Percentiles rank a stretch among this genome's conserved stretches.
These are phyloP conservation scores for Columba janthina DNA, from an alignment of 2,113 vertebrate species.

Conservation along the genomic window DNA sequence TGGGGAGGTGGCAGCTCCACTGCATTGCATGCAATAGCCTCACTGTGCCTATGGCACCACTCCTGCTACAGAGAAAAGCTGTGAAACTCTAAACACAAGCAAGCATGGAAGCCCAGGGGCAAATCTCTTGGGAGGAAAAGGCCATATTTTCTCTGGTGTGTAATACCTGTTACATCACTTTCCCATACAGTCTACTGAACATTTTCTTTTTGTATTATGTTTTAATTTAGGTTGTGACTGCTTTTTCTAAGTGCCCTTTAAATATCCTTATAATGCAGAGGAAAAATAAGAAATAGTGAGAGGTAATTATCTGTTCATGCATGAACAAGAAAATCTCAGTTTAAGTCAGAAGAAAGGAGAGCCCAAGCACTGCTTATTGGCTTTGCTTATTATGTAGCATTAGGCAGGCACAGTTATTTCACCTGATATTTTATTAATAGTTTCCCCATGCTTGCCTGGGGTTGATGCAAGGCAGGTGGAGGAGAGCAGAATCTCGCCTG, in stretches of 20 bases:
- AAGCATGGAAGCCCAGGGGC: background rate
- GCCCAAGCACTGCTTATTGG: background rate
- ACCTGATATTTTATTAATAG: background rate
- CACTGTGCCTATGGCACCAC: accelerated
- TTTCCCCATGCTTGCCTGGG: background rate
- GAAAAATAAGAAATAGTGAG: background rate
- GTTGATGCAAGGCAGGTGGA: background rate
- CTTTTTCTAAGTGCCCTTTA: conserved; percentile 8
- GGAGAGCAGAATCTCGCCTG: background rate
- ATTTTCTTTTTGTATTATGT: background rate
- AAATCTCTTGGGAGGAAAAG: background rate
- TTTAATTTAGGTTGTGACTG: background rate
- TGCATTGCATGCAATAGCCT: accelerated
- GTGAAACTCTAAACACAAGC: background rate
- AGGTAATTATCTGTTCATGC: background rate
- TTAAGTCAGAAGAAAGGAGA: background rate
- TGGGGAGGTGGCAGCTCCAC: background rate
- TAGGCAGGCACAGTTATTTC: background rate
- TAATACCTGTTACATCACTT: background rate
- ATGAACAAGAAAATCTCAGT: background rate
- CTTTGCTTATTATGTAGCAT: background rate
- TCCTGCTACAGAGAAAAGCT: background rate
- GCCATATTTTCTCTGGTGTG: accelerated
- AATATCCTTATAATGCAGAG: conserved; percentile 25
- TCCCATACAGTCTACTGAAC: background rate